Conservation (phyloP, 2,113 vertebrate species). For the Poeciliopsis turrubarensis region DNA sequence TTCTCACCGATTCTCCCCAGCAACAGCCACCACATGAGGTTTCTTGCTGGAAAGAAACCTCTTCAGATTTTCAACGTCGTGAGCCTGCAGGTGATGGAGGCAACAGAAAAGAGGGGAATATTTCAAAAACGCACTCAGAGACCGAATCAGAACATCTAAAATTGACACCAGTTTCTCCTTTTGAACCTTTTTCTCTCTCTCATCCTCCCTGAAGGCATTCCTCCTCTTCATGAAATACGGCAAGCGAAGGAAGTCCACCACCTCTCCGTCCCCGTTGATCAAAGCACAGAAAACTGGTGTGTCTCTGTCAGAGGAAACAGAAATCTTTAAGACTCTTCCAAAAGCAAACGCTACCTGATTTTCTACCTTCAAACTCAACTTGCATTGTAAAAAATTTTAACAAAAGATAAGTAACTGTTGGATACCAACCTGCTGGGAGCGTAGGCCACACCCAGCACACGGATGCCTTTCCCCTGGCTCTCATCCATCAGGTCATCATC, state of each 20-base stretch:
- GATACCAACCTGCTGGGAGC: constrained; percentile 88
- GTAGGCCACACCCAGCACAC: constrained; percentile 93
- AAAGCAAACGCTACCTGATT: neutral
- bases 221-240: constrained; percentile 96
- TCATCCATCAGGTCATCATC: constrained; percentile 99
- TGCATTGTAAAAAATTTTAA: neutral
- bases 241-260: constrained; percentile 94
- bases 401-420: neutral
- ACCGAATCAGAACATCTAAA: neutral
- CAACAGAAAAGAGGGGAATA: constrained; percentile 12
- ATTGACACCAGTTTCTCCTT: constrained; percentile 8
- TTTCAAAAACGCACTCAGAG: neutral
- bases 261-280: constrained; percentile 95
- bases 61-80: constrained; percentile 94
- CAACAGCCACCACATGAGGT: constrained; percentile 93
- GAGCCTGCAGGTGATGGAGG: constrained; percentile 77
- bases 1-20: constrained; percentile 91
- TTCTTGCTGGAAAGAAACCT: constrained; percentile 95
- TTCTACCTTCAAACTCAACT: neutral
- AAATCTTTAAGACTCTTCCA: neutral
- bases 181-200: constrained; percentile 92
- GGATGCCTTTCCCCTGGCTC: constrained; percentile 93
- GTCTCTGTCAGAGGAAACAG: constrained; percentile 81
- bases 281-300: constrained; percentile 96
- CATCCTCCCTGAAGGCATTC: constrained; percentile 95